Base-by-base conservation (phyloP, 2,888 invertebrate genomes). In the Alloscopus bannaensis region DNA sequence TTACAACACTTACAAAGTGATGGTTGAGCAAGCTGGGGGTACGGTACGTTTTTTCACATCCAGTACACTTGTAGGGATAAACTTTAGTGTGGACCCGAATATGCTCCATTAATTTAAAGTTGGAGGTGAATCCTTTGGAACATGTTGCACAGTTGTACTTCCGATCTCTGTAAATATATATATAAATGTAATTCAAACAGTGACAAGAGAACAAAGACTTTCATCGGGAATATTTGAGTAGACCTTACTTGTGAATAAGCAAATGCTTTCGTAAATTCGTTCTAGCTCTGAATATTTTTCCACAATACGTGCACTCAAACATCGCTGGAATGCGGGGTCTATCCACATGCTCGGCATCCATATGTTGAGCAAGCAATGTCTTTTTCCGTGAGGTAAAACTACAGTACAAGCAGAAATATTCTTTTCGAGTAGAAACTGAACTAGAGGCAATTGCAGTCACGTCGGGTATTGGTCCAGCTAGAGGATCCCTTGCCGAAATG, bases 221-320 rank as follows among this genome's bases (percentile, higher is more conserved):
- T 55, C 55, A 18, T 80, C 59, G 28, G 28, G 22, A 77, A 78
- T 50, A 50, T 57, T 13, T 4, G 18, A 36, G 36, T 13, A 36
- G 36, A 6, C 36, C 36, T 73, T 66, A 85, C 85, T 81, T 81
- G 68, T 86, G 86, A 68, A 84, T 76, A n/a, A 83, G 42, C 13
- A 86, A 50, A 81, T 86, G 86, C 29, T 86, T 86, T 18, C 83
- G 52, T 28, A 84, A 66, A 50, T 83, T 84, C 2, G 82, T 79
- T 52, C 84, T 66, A 1, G 81, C 77, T 22, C 31, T 36, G 36
- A 84, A 86, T n/a, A 77, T 71, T 71, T 84, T 86, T 24, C 84
- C 86, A 80, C 86, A 86, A n/a, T 81, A 81, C 16, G 81, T 69
- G 57, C 86, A 86, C 62, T 84, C 84, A 68, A 83, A 86, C 40